Base-by-base conservation (phyloP, 2,888 invertebrate genomes). In the Netelia fuscicornis region DNA sequence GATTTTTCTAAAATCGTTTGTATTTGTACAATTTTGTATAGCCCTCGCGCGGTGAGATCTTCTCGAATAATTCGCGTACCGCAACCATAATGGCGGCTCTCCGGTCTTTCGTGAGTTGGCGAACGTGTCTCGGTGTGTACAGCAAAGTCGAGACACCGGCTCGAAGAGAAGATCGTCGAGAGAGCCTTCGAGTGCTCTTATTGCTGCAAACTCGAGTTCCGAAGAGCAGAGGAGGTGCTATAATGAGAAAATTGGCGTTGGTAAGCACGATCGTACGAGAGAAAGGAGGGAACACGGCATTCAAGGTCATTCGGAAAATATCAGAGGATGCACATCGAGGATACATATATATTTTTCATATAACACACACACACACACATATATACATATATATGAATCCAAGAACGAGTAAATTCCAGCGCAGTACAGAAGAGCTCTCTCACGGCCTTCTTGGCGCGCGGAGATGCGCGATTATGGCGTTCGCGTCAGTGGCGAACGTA, bases 171-270 rank as follows among this genome's bases (percentile, higher is more conserved):
- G 68, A 79, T 17, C 44, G 75, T 48, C 72, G 80, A 71, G 62
- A 64, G 44, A 44, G 25, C 76, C 60, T 72, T 25, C 65, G 52
- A 62, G 52, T 52, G 65, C 64, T 71, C 72, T 77, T 62, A 56
- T 70, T 72, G 65, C 80, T 30, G 23, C 65, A 70, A 72, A 70
- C 64, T 77, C 70, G 86, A 89, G 89, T 89, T 85, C 84, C 84
- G 75, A 86, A 86, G 85, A 78, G 87, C 79, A 80, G 56, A 60
- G 23, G 84, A 89, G 89, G 90, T 90, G 90, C 87, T 86, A 90
- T 91, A 90, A 91, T 90, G 87, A 90, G 89, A 86, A 90, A 90
- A 89, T 90, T 90, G 88, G 75, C 58, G 68, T 58, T 48, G 52
- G 72, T 9, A 81, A 60, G 54, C 72, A 70, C 81, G 71, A 11